Evolutionary conservation across 2,797 vertebrate genomes (phyloP).

Genomic region (Rhynchonycteris naso): DNA sequence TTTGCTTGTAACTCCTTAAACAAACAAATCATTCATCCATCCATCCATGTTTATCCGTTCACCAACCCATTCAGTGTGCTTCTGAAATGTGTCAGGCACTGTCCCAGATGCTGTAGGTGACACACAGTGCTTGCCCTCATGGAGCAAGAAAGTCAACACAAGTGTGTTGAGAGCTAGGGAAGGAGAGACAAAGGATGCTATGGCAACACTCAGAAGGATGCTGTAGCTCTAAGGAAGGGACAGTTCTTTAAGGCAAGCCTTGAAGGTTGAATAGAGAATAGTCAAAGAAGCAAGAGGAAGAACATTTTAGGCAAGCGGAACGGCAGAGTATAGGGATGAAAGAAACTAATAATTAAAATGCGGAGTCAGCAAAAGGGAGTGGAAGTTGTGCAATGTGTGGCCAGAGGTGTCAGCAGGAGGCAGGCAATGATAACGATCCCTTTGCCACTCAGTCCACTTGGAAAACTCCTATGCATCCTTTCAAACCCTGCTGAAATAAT

Average conservation of each 20-base stretch:
- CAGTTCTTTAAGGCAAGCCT: neutral
- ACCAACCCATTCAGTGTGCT: neutral
- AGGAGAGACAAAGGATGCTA: neutral
- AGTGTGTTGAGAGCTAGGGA: neutral
- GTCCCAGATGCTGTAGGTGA: neutral
- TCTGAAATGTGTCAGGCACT: neutral
- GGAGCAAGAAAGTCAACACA: neutral
- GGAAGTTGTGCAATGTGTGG: neutral
- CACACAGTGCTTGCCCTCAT: neutral
- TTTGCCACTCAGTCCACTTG: neutral
- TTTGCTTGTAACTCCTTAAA: constrained; percentile 6
- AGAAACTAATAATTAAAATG: neutral
- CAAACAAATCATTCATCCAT: neutral
- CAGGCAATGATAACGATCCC: neutral
- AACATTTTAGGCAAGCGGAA: neutral
- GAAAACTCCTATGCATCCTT: constrained; percentile 54
- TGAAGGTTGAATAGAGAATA: neutral
- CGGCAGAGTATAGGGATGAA: neutral
- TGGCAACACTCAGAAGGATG: neutral
- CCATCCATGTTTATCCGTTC: neutral
- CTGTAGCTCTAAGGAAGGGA: neutral
- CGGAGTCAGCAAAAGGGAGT: neutral
- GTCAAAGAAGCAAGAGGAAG: neutral
- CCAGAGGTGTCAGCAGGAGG: neutral
- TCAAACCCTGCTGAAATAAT: constrained; percentile 3